Conservation (phyloP, 2,797 vertebrate species). For the Masticophis lateralis region DNA sequence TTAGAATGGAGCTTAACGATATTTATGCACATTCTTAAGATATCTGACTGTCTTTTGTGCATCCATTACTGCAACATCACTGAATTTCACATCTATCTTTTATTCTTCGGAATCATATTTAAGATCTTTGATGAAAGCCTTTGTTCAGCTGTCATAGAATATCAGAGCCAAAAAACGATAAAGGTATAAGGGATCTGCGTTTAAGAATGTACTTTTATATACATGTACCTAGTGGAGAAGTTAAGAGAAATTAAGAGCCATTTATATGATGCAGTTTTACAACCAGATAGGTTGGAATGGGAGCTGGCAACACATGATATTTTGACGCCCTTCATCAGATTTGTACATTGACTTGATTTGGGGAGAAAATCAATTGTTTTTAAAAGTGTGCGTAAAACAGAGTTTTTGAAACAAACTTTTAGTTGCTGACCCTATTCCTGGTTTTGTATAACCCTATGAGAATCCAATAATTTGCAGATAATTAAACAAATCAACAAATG, state of each 20-base stretch:
- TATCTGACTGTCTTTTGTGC: not conserved
- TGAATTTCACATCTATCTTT: not conserved
- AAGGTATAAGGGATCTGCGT: not conserved
- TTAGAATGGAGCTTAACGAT: not conserved
- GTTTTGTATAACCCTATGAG: not conserved
- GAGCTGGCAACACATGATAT: not conserved
- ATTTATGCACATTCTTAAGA: not conserved
- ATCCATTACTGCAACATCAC: not conserved
- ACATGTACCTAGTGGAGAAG: slow-evolving; percentile 18
- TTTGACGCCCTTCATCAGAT: not conserved
- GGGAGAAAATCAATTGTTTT: not conserved
- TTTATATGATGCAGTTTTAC: too few relatives aligned
- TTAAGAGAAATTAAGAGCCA: slow-evolving; percentile 30
- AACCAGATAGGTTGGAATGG: too few relatives aligned
- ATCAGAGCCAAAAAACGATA: not conserved
- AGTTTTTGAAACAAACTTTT: not conserved
- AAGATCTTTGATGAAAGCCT: not conserved
- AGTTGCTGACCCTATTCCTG: not conserved
- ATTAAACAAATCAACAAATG: not conserved
- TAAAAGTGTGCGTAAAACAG: not conserved
- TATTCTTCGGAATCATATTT: slow-evolving; percentile 10
- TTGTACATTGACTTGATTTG: not conserved
- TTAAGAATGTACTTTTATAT: slow-evolving; percentile 9
- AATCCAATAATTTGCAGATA: not conserved
- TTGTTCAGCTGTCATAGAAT: not conserved